Percentiles rank a stretch among this genome's conserved stretches.
phyloP scores from a whole-genome alignment of 1,140 invertebrate species.

The Drosophila lacteicornis region DNA sequence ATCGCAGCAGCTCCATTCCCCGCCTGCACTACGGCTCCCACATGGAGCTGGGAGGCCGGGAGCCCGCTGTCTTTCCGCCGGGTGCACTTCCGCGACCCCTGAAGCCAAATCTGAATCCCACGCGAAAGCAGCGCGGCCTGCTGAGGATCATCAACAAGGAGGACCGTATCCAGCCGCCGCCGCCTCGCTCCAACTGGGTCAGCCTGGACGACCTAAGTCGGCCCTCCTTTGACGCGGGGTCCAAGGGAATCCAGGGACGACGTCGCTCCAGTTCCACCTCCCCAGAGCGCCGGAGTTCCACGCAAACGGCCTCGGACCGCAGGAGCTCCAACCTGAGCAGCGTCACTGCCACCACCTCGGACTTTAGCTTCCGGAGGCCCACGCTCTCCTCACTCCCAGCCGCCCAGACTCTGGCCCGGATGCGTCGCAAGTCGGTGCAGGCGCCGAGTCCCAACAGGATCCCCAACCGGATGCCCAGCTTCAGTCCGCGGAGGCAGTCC shows the following conservation, averaged over 20 bases:
- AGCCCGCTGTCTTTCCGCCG: constrained; percentile 71
- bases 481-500: constrained; percentile 51
- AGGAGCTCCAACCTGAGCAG: constrained; percentile 80
- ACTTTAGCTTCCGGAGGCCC: constrained; percentile 76
- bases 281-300: constrained; percentile 77
- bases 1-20: constrained; percentile 73
- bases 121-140: constrained; percentile 72
- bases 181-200: constrained; percentile 72
- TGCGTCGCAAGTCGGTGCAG: constrained; percentile 66
- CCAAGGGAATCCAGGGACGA: constrained; percentile 12
- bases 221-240: constrained; percentile 27
- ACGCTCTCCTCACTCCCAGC: constrained; percentile 69
- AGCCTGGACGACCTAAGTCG: constrained; percentile 74
- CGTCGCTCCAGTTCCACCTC: constrained; percentile 80
- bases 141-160: constrained; percentile 68
- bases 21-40: constrained; percentile 66
- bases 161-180: constrained; percentile 37
- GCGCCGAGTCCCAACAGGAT: constrained; percentile 21
- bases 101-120: constrained; percentile 81
- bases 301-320: constrained; percentile 78
- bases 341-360: constrained; percentile 73
- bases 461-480: constrained; percentile 23
- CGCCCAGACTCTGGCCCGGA: constrained; percentile 27
- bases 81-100: constrained; percentile 74
- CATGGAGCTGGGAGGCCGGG: constrained; percentile 59